Base-by-base conservation (phyloP, 2,113 vertebrate species). In the Trogon melanurus region DNA sequence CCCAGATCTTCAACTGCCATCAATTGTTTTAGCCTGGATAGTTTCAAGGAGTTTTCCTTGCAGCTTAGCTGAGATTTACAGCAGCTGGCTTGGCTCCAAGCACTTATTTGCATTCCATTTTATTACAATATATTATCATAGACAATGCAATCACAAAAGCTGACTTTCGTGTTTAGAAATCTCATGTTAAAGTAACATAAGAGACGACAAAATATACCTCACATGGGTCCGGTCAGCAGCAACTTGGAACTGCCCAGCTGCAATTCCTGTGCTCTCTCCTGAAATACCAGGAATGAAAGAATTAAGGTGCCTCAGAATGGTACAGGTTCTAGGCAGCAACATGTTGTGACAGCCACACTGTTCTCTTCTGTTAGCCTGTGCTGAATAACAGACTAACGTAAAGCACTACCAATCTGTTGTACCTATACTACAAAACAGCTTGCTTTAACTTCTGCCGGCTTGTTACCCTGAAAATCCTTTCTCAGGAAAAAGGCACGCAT, bases 1-100 rank as follows among this genome's bases (percentile, higher is more conserved):
- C 93, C 90, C 65, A 96, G 90, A 93, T 95, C 88, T 91, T 88
- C 72, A 81, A 56, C 38, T 85, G 65, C 38, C n/a, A 75, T 92
- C 65, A 92, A 69, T 85, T 95, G 65, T 81, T 93, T 94, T 91
- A 93, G 79, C 72, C 47, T 57, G 60, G 53, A 45, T 92, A 78
- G 57, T 92, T 93, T 96, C 79, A 88, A 90, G 80, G 36, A 89
- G 26, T 64, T 88, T 60, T 83, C 72, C 75, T 90, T 29, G 75
- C 21, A 93, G 69, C 29, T 96, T 78, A 95, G 69, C n/a, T 79
- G 72, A 96, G 64, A 96, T 91, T 96, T 93, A 71, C 19, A 62
- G 56, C n/a, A 86, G 29, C 51, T 97, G 79, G 67, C 80, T 90
- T 23, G 41, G 50, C 25, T 91, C 85, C 90, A 90, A 70, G n/a